Evolutionary conservation across 2,113 vertebrate genomes (phyloP), one percentile per base, ranked within the genome.

Genomic region (Alexandromys fortis): DNA sequence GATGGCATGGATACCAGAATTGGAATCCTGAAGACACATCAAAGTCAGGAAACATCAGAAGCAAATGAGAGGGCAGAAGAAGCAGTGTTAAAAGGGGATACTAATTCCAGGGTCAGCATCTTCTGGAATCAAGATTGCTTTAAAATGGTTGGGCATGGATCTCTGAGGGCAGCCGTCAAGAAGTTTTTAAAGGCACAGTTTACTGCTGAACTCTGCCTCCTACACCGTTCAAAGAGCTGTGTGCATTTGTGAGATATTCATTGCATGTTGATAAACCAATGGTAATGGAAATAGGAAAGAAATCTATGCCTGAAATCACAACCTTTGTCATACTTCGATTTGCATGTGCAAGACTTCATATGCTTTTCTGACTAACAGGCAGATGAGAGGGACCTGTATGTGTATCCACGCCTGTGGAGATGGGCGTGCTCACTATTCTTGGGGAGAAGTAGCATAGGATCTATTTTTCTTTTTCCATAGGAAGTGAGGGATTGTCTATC

Each of bases 1-100:
- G 95, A 92, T 94, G 96, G 89, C 88, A 7, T 95, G 96, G 96
- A 90, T 85, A 90, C 97, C 94, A 97, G 97, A 97, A 97, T 97
- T 96, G 96, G 97, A 97, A 96, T 96, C 95, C 95, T 97, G 95
- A 97, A 97, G 95, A 89, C 97, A 91, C 77, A 86, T 98, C 95
- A 97, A 97, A 95, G 97, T 97, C 97, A 98, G 97, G 97, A 98
- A 97, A 94, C 97, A 97, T 97, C 88, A 97, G 95, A 97, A 89
- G 96, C 94, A 98, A 97, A 97, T 98, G 96, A 98, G 94, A 76
- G 97, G 82, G 95, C 96, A 97, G 96, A 94, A 94, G 70, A 95
- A 94, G 70, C 30, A 77, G 58, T 96, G 77, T 96, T 98, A 95
- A 97, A 96, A 97, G 33, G 96, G 89, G 97, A 96, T 96, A 82